Base-by-base conservation (phyloP, 2,888 invertebrate genomes). In the Troides helena region DNA sequence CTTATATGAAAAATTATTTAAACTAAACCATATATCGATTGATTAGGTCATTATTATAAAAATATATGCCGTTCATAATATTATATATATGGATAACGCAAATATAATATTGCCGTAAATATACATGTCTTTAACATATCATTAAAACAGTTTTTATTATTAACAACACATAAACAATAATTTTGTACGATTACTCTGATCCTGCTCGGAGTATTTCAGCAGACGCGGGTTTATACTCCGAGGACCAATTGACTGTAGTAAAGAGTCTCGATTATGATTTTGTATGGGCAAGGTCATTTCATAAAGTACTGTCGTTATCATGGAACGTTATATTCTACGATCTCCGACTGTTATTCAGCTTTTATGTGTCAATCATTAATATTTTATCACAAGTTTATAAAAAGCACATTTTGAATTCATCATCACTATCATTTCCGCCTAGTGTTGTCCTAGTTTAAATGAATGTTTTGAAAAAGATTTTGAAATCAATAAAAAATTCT, bases 231-330 rank as follows among this genome's bases (percentile, higher is more conserved):
- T 50, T 50, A 17, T 39, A 6, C 57, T 57, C 57, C 10, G 21
- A 57, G 57, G 57, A 21, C 57, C 57, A 21, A 57, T 57, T 21
- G 21, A 21, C 21, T 7, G n/a, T 18, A 21, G 57, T 21, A 21
- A 57, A 57, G 57, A 21, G 57, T 57, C 21, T 10, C 57, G 21
- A 57, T 57, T 57, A 57, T 21, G 57, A 57, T n/a, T 57, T 57
- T 57, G 18, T 21, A 57, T 21, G 21, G 23, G 50, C 50, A 4
- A 50, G 50, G 50, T 14, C 50, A 50, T 50, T 50, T 50, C 50
- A 50, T 50, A 50, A 17, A 50, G 50, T 5, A 50, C 50, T 50
- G 50, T 14, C 50, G 14, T 50, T 50, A 50, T 14, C 50, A 50
- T 14, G 50, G 14, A 50, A 50, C 50, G 18, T 50, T 50, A 17